phyloP scores from a whole-genome alignment of 1,140 invertebrate species.

The Luehdorfia chinensis region DNA sequence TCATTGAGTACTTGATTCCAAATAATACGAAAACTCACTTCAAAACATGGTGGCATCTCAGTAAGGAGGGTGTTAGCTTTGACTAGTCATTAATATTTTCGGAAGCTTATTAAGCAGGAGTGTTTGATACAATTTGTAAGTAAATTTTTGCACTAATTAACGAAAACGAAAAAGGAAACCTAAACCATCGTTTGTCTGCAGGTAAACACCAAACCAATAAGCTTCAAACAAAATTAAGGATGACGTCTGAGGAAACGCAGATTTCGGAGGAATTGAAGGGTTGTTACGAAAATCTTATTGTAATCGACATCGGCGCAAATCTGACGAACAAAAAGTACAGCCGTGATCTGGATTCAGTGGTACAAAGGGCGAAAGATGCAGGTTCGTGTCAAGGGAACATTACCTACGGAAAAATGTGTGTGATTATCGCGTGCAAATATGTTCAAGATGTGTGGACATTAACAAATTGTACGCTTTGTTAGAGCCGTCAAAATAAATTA shows the following conservation, averaged over 20 bases:
- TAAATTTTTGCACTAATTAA: conserved; percentile 11
- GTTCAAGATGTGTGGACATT: conserved; percentile 8
- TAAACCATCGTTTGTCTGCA: conserved; percentile 28
- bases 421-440: conserved; percentile 32
- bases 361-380: conserved; percentile 94
- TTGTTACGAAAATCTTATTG: conserved; percentile 91
- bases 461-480: neutral
- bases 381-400: conserved; percentile 76
- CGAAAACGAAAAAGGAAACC: too few relatives aligned
- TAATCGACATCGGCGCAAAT: conserved; percentile 96
- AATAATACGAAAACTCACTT: conserved; percentile 31
- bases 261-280: conserved; percentile 69
- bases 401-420: conserved; percentile 7
- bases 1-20: conserved; percentile 4
- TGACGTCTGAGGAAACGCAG: conserved; percentile 73
- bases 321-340: conserved; percentile 96
- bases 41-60: conserved; percentile 73
- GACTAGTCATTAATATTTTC: conserved; percentile 61
- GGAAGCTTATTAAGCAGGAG: conserved; percentile 71
- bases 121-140: conserved; percentile 75
- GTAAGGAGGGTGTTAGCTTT: conserved; percentile 62
- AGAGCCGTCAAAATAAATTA: conserved; percentile 3
- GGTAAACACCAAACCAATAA: conserved; percentile 71
- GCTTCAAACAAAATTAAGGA: conserved; percentile 67
- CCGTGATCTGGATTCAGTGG: conserved; percentile 94